Evolutionary conservation across 1,140 invertebrate genomes (phyloP).

Genomic region (Cherax destructor): DNA sequence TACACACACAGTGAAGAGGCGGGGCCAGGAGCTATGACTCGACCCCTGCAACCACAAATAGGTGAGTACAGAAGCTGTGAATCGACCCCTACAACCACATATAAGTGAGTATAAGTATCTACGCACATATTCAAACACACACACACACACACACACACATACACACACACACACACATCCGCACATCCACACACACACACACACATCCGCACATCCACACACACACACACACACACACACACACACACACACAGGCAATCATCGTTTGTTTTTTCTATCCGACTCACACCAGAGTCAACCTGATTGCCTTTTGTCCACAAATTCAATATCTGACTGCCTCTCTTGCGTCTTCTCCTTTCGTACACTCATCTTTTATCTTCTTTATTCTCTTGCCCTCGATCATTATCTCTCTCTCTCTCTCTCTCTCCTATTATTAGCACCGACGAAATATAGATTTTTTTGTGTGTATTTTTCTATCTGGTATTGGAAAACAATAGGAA

Average conservation of each 20-base stretch:
- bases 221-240: conserved; percentile 15
- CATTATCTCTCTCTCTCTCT: background rate
- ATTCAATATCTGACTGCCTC: conserved; percentile 8
- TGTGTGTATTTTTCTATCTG: background rate
- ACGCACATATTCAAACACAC: no score
- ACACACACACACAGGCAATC: conserved; percentile 1
- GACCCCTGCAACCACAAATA: background rate
- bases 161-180: background rate
- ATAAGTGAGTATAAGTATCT: background rate
- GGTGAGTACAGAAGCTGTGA: no score
- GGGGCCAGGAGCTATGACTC: no score
- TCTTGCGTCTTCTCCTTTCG: background rate
- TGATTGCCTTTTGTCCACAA: background rate
- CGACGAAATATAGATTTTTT: background rate
- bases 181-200: background rate
- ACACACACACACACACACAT: background rate
- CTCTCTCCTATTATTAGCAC: background rate
- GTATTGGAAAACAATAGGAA: no score
- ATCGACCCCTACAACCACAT: no score
- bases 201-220: background rate
- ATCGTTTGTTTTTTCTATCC: background rate
- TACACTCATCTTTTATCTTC: background rate
- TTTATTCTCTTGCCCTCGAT: background rate
- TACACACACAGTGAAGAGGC: background rate
- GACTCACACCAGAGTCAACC: background rate